phyloP scores from a whole-genome alignment of 2,888 invertebrate genomes.

The Cecidostiba fungosa region DNA sequence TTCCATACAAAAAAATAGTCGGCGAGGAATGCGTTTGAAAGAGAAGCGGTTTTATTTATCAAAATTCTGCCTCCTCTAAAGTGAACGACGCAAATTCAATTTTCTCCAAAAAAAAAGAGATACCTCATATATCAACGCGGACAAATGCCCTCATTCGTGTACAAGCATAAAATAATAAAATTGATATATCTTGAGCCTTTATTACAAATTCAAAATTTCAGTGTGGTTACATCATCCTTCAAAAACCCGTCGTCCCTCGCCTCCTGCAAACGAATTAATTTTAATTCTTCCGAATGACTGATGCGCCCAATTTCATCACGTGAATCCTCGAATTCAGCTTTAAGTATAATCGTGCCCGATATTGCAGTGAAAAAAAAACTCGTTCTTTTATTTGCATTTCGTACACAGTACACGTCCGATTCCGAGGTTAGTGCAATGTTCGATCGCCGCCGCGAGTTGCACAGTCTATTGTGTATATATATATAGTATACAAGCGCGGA shows the following conservation, averaged over 20 bases:
- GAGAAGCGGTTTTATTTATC: not conserved
- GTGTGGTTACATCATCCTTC: not conserved
- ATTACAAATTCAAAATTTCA: not conserved
- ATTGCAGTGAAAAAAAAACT: slow-evolving; percentile 38
- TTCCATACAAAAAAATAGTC: no score
- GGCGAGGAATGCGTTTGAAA: no score
- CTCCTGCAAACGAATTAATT: not conserved
- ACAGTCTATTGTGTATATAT: not conserved
- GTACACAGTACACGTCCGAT: slow-evolving; percentile 68
- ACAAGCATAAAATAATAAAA: no score
- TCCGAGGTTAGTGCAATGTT: slow-evolving; percentile 68
- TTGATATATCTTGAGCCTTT: not conserved
- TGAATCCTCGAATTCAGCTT: not conserved
- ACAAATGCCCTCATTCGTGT: no score
- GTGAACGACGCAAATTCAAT: no score
- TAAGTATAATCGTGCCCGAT: not conserved
- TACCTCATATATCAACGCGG: no score
- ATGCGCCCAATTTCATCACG: not conserved
- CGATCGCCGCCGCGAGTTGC: slow-evolving; percentile 61
- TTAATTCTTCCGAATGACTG: not conserved
- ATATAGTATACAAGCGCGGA: not conserved
- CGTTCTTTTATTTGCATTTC: slow-evolving; percentile 68
- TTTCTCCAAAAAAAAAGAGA: no score
- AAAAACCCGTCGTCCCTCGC: not conserved
- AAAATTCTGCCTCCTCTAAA: no score